Conservation (phyloP, 2,888 invertebrate genomes). For the Tenthredo mesomela region DNA sequence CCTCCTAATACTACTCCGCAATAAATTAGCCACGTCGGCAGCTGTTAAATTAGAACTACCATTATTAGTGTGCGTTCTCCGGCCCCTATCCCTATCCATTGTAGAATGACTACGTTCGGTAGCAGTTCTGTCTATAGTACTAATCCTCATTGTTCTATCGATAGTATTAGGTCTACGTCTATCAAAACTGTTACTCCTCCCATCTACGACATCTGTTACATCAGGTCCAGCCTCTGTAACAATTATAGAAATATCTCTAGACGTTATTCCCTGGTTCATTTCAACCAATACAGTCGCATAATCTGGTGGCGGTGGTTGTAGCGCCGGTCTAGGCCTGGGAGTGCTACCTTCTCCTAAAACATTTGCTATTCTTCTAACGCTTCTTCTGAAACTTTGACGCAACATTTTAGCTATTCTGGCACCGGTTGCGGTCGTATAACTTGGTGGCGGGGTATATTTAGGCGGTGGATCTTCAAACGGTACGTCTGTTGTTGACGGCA, state of each 20-base stretch:
- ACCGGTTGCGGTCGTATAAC: slow-evolving; percentile 95
- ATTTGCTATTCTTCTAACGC: slow-evolving; percentile 85
- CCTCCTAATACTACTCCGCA: slow-evolving; percentile 81
- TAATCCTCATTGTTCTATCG: slow-evolving; percentile 67
- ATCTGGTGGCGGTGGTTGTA: slow-evolving; percentile 82
- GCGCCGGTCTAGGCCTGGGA: slow-evolving; percentile 68
- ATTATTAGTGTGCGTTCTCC: slow-evolving; percentile 58
- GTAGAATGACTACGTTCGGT: slow-evolving; percentile 69
- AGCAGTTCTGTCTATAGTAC: slow-evolving; percentile 62
- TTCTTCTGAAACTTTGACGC: slow-evolving; percentile 88
- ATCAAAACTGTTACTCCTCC: slow-evolving; percentile 41
- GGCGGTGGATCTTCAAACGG: slow-evolving; percentile 89
- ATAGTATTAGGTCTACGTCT: slow-evolving; percentile 69
- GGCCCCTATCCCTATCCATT: slow-evolving; percentile 65
- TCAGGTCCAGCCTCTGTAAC: slow-evolving; percentile 63
- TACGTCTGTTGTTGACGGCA: slow-evolving; percentile 71
- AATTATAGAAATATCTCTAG: slow-evolving; percentile 64
- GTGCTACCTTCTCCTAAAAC: slow-evolving; percentile 79
- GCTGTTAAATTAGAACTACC: slow-evolving; percentile 79
- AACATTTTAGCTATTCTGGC: slow-evolving; percentile 88
- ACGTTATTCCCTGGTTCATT: slow-evolving; percentile 78
- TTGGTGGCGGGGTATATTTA: slow-evolving; percentile 96
- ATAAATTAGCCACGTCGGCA: slow-evolving; percentile 81
- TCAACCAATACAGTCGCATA: slow-evolving; percentile 83
- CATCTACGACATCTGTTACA: slow-evolving; percentile 57